Conservation (phyloP, 1,140 invertebrate species). For the Leptopilina boulardi region DNA sequence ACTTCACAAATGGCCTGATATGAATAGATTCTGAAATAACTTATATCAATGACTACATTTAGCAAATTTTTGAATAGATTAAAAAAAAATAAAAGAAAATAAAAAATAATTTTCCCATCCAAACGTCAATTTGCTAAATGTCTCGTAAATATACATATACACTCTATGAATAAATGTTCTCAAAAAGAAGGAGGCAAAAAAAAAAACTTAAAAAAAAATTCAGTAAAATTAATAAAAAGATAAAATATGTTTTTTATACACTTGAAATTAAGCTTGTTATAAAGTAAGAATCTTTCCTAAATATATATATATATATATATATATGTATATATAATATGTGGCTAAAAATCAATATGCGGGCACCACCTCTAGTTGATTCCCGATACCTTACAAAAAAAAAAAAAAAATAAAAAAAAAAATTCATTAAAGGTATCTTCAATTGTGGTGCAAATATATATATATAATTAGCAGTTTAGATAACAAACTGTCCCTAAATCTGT, state of each 20-base stretch:
- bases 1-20: constrained; percentile 26
- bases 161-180: constrained; percentile 24
- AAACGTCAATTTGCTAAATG: constrained; percentile 19
- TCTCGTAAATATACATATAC: constrained; percentile 26
- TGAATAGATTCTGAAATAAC: constrained; percentile 31
- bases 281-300: constrained; percentile 9
- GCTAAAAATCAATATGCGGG: constrained; percentile 23
- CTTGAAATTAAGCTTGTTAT: constrained; percentile 24
- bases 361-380: background rate
- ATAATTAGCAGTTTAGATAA: background rate
- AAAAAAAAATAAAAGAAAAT: background rate
- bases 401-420: too few relatives aligned
- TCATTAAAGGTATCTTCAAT: background rate
- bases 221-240: constrained; percentile 18
- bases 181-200: background rate
- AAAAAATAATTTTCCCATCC: background rate
- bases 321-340: constrained; percentile 22
- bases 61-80: background rate
- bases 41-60: constrained; percentile 13
- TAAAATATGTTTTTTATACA: constrained; percentile 29
- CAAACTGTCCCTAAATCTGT: background rate
- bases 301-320: constrained; percentile 25
- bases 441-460: constrained; percentile 24
- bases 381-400: background rate
- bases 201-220: background rate